Evolutionary conservation across 2,797 vertebrate species (phyloP), one percentile per base, ranked within the genome.

Genomic region (Darevskia nairensis): DNA sequence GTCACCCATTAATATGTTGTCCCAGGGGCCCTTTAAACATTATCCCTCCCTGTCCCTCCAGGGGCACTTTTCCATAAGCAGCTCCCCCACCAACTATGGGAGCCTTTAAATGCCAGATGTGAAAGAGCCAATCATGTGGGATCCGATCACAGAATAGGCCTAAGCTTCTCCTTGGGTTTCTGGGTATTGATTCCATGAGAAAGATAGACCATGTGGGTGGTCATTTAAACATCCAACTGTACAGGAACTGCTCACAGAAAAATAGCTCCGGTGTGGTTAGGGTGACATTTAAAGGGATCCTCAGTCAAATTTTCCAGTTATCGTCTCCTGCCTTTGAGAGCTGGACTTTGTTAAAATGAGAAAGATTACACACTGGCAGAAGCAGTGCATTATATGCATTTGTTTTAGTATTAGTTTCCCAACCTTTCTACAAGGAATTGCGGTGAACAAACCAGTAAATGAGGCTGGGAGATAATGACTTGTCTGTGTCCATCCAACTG

Each of bases 311-410:
- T 82, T n/a, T 46, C 39, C 8, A 46, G 15, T 44, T n/a, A 5
- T 27, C 64, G 10, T 80, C 11, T 2, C 17, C 3, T 69, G 41
- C 21, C 21, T 6, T 72, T 41, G 74, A 64, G 1, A 35, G 25
- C 2, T 13, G 8, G 86, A 29, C 21, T 88, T 84, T n/a, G 35
- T 84, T 81, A 79, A 89, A 89, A 74, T 1, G 55, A 23, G 25
- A 68, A 8, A 82, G 61, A 89, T 84, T 84, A 74, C 41, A 85
- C 6, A 77, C 6, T 11, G 39, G 69, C n/a, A 86, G 8, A 68
- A 2, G n/a, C 29, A 74, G 35, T 25, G 11, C 64, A 91, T 35
- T 5, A 72, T 2, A 32, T 25, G 41, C 41, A 72, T 71, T 55
- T 46, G 17, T 69, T 19, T 59, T 61, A 71, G 50, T 72, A 50